Percentiles rank a stretch among this genome's conserved stretches.
These are phyloP conservation scores for Amblyopsis hoosieri DNA, from an alignment of 2,797 vertebrate species.

Conservation along the genomic window DNA sequence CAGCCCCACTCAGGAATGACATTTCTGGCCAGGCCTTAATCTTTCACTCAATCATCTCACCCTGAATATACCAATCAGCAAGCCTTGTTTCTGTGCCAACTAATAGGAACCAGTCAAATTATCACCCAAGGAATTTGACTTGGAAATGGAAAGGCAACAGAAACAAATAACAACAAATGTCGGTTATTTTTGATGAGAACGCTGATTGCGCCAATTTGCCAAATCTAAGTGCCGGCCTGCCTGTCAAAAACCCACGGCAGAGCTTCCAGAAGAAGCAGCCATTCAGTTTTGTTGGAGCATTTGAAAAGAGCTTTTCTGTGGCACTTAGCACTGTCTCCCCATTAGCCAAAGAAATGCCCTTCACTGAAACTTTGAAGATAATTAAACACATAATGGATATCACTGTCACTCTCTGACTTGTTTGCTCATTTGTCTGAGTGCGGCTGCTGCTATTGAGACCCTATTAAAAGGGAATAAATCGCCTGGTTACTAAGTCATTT, in stretches of 20 bases:
- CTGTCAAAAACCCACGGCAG: conserved; percentile 65
- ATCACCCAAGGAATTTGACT: conserved; percentile 69
- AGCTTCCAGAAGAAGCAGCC: conserved; percentile 45
- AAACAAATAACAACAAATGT: conserved; percentile 74
- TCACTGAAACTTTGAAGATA: conserved; percentile 85
- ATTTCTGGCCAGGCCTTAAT: conserved; percentile 71
- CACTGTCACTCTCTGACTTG: conserved; percentile 82
- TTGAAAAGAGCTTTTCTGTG: conserved; percentile 74
- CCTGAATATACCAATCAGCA: conserved; percentile 75
- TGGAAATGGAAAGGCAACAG: conserved; percentile 65
- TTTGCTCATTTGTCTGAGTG: conserved; percentile 80
- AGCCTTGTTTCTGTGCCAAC: conserved; percentile 62
- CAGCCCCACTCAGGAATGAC: conserved; percentile 73
- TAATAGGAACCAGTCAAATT: conserved; percentile 72
- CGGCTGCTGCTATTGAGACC: conserved; percentile 75
- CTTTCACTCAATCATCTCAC: conserved; percentile 72
- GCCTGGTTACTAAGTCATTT: conserved; percentile 82
- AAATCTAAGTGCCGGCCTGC: conserved; percentile 45
- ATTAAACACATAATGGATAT: conserved; percentile 86
- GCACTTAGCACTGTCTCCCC: conserved; percentile 75
- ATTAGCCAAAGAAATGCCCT: conserved; percentile 81
- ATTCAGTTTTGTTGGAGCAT: conserved; percentile 66
- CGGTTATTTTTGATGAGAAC: conserved; percentile 68
- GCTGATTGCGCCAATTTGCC: conserved; percentile 75
- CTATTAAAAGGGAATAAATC: conserved; percentile 81